phyloP scores from a whole-genome alignment of 2,888 invertebrate genomes.

The Crepidodera aurea region DNA sequence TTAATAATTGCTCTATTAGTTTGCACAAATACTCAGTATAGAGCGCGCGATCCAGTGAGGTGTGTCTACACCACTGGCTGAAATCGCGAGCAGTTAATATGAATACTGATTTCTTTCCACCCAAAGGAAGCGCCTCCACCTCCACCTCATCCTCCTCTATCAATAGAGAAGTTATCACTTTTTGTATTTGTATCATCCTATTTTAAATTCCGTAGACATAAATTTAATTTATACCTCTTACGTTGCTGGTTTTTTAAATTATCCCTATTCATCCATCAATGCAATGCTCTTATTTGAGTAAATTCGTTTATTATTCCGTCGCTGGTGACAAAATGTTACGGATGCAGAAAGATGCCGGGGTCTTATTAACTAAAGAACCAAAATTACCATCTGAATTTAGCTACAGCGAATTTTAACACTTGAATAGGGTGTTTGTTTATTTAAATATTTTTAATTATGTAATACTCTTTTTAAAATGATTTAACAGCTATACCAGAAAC shows the following conservation, averaged over 20 bases:
- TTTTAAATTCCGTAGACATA: constrained; percentile 45
- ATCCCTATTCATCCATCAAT: constrained; percentile 28
- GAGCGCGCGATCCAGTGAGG: too few relatives aligned
- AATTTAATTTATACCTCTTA: constrained; percentile 45
- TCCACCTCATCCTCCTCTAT: constrained; percentile 50
- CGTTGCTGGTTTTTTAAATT: constrained; percentile 41
- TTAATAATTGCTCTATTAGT: too few relatives aligned
- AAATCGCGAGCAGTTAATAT: constrained; percentile 59
- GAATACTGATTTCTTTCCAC: constrained; percentile 52
- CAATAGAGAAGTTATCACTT: constrained; percentile 55
- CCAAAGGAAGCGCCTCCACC: constrained; percentile 42
- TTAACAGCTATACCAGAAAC: too few relatives aligned
- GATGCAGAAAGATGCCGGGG: constrained; percentile 18
- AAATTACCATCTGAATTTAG: too few relatives aligned
- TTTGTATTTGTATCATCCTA: constrained; percentile 46
- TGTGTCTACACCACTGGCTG: constrained; percentile 28
- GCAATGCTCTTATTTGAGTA: constrained; percentile 8
- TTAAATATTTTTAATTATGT: too few relatives aligned
- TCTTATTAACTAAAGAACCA: constrained; percentile 6
- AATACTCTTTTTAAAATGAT: too few relatives aligned
- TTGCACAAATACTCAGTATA: too few relatives aligned
- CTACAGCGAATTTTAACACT: too few relatives aligned
- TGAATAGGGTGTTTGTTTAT: too few relatives aligned
- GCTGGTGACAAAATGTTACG: constrained; percentile 20
- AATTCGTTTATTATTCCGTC: constrained; percentile 16